phyloP scores from a whole-genome alignment of 2,113 vertebrate genomes.

The Struthio camelus region DNA sequence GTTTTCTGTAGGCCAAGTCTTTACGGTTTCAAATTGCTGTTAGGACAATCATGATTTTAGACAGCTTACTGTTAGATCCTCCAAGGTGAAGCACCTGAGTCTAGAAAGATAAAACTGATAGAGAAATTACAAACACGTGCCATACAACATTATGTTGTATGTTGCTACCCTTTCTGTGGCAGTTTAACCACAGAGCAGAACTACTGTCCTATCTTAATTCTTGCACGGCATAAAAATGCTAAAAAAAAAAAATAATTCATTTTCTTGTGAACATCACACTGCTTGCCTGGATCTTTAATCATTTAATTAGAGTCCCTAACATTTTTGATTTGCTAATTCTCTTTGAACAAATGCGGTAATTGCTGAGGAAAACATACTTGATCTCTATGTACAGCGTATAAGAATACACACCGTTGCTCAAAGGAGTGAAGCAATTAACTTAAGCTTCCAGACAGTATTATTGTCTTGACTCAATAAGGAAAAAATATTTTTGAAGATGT shows the following conservation, averaged over 20 bases:
- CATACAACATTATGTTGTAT: not conserved
- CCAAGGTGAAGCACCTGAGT: not conserved
- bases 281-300: slow-evolving; percentile 11
- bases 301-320: slow-evolving; percentile 31
- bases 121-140: not conserved
- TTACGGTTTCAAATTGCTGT: not conserved
- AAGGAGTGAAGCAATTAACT: not conserved
- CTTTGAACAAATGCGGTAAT: slow-evolving; percentile 43
- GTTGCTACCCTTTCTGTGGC: not conserved
- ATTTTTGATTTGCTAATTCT: slow-evolving; percentile 40
- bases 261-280: slow-evolving; percentile 11
- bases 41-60: not conserved
- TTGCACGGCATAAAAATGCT: not conserved
- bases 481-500: not conserved
- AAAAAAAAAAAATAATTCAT: not conserved
- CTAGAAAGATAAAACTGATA: not conserved
- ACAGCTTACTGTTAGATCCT: not conserved
- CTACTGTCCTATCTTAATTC: not conserved
- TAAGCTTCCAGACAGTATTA: not conserved
- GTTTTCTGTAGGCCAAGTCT: not conserved
- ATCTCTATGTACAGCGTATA: not conserved
- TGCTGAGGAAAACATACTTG: not conserved
- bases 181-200: not conserved
- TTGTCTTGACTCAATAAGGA: not conserved
- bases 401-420: not conserved